phyloP scores from a whole-genome alignment of 1,140 invertebrate genomes.

The Trichonephila inaurata region DNA sequence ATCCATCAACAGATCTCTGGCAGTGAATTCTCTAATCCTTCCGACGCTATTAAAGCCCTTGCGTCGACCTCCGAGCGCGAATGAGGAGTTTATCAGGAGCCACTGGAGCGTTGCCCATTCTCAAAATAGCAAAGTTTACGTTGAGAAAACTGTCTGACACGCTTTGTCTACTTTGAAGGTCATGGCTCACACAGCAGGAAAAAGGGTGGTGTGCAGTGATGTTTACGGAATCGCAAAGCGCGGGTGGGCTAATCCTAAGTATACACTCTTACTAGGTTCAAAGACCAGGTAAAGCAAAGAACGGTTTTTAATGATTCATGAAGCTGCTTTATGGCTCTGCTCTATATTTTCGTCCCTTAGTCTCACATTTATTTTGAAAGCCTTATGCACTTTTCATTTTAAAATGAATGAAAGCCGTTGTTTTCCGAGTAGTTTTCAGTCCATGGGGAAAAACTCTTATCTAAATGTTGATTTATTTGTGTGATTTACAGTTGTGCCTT shows the following conservation, averaged over 20 bases:
- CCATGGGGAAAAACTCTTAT: background rate
- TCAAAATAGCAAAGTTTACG: slow-evolving; percentile 37
- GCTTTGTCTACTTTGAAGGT: slow-evolving; percentile 26
- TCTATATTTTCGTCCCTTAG: background rate
- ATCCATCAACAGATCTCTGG: too few relatives aligned
- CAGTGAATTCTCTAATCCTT: too few relatives aligned
- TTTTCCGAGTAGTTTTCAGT: background rate
- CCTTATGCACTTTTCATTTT: background rate
- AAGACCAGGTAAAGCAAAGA: slow-evolving; percentile 20
- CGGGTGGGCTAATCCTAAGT: background rate
- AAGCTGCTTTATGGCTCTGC: background rate
- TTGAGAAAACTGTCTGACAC: slow-evolving; percentile 12
- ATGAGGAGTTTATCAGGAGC: too few relatives aligned
- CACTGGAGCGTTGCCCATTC: background rate
- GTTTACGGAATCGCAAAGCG: background rate
- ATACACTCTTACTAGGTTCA: background rate
- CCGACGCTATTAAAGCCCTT: too few relatives aligned
- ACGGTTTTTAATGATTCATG: background rate
- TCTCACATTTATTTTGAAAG: background rate
- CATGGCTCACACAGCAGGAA: background rate
- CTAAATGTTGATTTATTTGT: background rate
- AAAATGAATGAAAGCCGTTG: background rate
- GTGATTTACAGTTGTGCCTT: background rate
- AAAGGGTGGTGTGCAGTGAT: background rate
- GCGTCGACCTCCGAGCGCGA: too few relatives aligned